Percentiles rank a stretch among this genome's conserved stretches.
These are phyloP conservation scores for Leptarthrus brevirostris DNA, from an alignment of 2,888 invertebrate species.

Conservation along the genomic window DNA sequence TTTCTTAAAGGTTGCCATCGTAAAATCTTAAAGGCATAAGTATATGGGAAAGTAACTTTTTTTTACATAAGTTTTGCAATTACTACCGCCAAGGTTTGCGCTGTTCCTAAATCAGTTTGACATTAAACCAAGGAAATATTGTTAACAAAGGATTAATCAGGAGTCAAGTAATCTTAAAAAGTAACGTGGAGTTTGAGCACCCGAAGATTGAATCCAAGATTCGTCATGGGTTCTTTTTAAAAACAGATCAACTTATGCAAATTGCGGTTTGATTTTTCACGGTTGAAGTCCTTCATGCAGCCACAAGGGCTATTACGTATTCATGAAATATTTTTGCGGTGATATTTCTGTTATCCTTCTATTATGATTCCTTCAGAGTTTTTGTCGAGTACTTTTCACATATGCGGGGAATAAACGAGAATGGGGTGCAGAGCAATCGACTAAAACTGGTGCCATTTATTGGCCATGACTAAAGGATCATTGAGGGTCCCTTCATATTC, in stretches of 20 bases:
- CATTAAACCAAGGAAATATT: too few relatives aligned
- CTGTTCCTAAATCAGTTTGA: too few relatives aligned
- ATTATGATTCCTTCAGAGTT: conserved; percentile 6
- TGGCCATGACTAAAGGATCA: conserved; percentile 32
- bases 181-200: conserved; percentile 5
- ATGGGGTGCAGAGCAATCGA: conserved; percentile 17
- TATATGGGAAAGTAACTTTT: too few relatives aligned
- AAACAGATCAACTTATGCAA: conserved; percentile 56
- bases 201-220: conserved; percentile 43
- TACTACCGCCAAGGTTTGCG: too few relatives aligned
- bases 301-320: conserved; percentile 41
- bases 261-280: conserved; percentile 57
- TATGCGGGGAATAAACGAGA: neutral
- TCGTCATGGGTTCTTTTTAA: conserved; percentile 42
- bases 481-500: conserved; percentile 7
- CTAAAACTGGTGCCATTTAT: conserved; percentile 38
- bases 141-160: neutral
- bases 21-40: too few relatives aligned
- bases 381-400: conserved; percentile 8
- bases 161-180: neutral
- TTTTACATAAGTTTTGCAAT: too few relatives aligned
- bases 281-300: conserved; percentile 51
- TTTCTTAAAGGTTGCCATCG: too few relatives aligned
- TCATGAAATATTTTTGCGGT: conserved; percentile 48
- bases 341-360: conserved; percentile 48